Evolutionary conservation across 1,140 invertebrate species (phyloP).

Genomic region (Mercenaria mercenaria): DNA sequence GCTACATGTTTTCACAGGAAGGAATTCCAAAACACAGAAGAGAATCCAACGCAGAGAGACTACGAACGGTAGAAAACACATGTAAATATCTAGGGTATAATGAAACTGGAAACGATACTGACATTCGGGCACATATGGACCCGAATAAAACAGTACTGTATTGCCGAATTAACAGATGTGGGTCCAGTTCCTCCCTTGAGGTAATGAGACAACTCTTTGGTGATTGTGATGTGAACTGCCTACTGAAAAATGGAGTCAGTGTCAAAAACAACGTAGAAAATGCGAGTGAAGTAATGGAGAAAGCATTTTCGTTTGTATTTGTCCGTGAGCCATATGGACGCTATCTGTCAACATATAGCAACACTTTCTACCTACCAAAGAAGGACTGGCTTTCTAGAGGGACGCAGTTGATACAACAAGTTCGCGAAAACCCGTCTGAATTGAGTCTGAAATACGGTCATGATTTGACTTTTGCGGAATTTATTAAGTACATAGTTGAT

Average conservation of each 20-base stretch:
- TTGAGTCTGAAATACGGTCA: neutral
- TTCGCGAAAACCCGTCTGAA: neutral
- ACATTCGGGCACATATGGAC: neutral
- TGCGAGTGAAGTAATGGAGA: neutral
- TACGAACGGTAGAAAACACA: neutral
- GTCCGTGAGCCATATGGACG: neutral
- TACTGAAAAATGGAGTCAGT: neutral
- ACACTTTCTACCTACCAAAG: neutral
- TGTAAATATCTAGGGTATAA: neutral
- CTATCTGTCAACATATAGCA: neutral
- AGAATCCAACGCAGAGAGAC: neutral
- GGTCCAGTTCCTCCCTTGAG: neutral
- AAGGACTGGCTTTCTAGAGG: neutral
- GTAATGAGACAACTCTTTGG: neutral
- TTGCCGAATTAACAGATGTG: slow-evolving; percentile 6
- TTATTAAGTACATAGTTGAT: neutral
- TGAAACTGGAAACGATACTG: neutral
- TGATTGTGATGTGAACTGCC: neutral
- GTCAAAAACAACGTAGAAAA: neutral
- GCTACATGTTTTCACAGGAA: too few relatives aligned
- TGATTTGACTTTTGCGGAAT: neutral
- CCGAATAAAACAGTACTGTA: neutral
- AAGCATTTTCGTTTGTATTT: slow-evolving; percentile 4
- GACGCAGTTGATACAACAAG: neutral
- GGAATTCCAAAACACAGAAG: neutral